phyloP scores from a whole-genome alignment of 2,888 invertebrate species.

The Amphimallon solstitiale region DNA sequence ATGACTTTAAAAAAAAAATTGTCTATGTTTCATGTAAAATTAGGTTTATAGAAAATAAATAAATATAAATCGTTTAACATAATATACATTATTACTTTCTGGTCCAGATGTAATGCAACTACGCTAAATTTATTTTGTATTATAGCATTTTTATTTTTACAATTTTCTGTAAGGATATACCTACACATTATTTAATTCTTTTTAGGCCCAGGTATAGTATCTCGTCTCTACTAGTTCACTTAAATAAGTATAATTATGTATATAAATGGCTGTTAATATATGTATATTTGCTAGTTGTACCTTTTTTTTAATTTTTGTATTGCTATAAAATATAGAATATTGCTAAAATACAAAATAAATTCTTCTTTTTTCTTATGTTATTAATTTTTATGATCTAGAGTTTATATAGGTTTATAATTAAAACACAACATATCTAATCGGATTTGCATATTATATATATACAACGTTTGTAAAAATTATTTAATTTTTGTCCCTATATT shows the following conservation, averaged over 20 bases:
- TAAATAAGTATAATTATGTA: conserved; percentile 5
- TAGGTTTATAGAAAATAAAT: neutral
- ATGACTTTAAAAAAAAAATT: conserved; percentile 21
- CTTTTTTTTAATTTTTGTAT: conserved; percentile 1
- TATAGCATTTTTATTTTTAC: neutral
- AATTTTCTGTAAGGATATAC: neutral
- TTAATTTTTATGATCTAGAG: conserved; percentile 1
- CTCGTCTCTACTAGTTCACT: neutral
- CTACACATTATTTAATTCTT: no score
- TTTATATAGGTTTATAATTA: no score
- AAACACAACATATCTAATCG: no score
- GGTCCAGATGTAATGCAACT: conserved; percentile 28
- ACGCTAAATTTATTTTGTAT: conserved; percentile 17
- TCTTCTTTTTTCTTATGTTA: conserved; percentile 4
- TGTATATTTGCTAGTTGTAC: neutral
- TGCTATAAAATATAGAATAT: conserved; percentile 1
- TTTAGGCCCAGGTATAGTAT: neutral
- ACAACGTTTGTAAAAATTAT: no score
- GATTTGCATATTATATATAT: no score
- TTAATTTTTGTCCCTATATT: no score
- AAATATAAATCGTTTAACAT: conserved; percentile 31
- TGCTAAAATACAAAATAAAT: conserved; percentile 29
- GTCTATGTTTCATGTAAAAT: conserved; percentile 25
- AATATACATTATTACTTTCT: conserved; percentile 26
- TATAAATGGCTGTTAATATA: conserved; percentile 2